These are phyloP conservation scores for Aradophagus sp. DNA, from an alignment of 1,140 invertebrate species.

Conservation along the genomic window DNA sequence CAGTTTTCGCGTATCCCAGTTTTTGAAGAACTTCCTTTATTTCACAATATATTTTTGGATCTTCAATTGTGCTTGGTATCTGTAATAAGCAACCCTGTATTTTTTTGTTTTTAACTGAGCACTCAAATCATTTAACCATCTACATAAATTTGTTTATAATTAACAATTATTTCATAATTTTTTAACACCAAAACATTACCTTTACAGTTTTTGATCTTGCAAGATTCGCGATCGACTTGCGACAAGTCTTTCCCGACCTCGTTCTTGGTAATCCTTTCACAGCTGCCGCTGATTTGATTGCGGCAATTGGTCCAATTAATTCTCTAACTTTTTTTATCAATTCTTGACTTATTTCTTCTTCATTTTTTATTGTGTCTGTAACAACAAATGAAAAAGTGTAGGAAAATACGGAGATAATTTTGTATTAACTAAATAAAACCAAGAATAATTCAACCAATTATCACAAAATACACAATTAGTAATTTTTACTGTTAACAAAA, in stretches of 20 bases:
- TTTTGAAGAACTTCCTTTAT: conserved; percentile 84
- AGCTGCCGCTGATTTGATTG: conserved; percentile 84
- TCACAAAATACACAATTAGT: too few relatives aligned
- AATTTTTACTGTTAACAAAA: too few relatives aligned
- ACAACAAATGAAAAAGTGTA: neutral
- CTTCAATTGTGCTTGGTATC: conserved; percentile 92
- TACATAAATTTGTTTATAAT: neutral
- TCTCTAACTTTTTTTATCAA: conserved; percentile 84
- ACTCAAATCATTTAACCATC: neutral
- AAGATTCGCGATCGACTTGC: conserved; percentile 89
- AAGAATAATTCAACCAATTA: too few relatives aligned
- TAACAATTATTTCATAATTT: neutral
- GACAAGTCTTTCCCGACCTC: conserved; percentile 85
- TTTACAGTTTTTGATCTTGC: conserved; percentile 85
- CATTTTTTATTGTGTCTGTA: conserved; percentile 75
- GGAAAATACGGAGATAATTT: too few relatives aligned
- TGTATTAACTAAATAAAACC: too few relatives aligned
- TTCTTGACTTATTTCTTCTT: conserved; percentile 79
- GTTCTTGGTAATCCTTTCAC: conserved; percentile 87
- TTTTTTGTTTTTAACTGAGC: too few relatives aligned
- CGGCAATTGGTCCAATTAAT: conserved; percentile 90
- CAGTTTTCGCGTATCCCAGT: conserved; percentile 83
- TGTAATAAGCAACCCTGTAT: conserved; percentile 67
- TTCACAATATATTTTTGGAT: conserved; percentile 86
- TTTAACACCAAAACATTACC: conserved; percentile 73